A percentile compares a stretch with the other conserved stretches of the same genome.
Conservation (phyloP, 2,888 invertebrate species). For the Trichogramma dendrolimi region DNA sequence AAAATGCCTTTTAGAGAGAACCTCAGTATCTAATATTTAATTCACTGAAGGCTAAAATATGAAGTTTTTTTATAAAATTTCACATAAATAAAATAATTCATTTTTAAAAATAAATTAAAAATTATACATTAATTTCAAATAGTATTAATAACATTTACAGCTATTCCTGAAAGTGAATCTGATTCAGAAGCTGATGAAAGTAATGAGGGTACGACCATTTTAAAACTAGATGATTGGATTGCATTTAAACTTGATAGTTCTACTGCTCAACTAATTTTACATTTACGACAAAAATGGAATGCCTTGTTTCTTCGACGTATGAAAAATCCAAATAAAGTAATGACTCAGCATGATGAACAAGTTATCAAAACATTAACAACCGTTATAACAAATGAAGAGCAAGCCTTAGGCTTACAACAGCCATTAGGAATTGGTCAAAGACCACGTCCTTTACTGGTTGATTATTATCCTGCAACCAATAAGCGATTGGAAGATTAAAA, state of each 20-base stretch:
- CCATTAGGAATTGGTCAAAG: conserved; percentile 73
- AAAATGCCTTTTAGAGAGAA: too few relatives aligned
- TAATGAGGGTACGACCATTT: conserved; percentile 53
- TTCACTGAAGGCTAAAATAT: too few relatives aligned
- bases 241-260: conserved; percentile 67
- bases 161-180: conserved; percentile 47
- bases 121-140: conserved; percentile 3
- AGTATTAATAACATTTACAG: conserved; percentile 29
- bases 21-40: too few relatives aligned
- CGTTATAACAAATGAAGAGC: conserved; percentile 69
- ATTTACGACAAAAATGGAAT: conserved; percentile 70
- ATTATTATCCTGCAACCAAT: conserved; percentile 54
- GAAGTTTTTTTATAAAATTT: too few relatives aligned
- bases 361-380: conserved; percentile 64
- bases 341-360: conserved; percentile 63
- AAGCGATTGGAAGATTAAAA: conserved; percentile 41
- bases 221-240: conserved; percentile 73
- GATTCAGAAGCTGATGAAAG: conserved; percentile 58
- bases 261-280: conserved; percentile 63
- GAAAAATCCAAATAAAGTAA: conserved; percentile 58
- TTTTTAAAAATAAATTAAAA: conserved; percentile 1
- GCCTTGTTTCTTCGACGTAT: conserved; percentile 64
- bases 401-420: conserved; percentile 64
- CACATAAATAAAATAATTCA: background rate
- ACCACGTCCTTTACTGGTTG: conserved; percentile 65